Conservation (phyloP, 2,113 vertebrate species). For the Petromus typicus region DNA sequence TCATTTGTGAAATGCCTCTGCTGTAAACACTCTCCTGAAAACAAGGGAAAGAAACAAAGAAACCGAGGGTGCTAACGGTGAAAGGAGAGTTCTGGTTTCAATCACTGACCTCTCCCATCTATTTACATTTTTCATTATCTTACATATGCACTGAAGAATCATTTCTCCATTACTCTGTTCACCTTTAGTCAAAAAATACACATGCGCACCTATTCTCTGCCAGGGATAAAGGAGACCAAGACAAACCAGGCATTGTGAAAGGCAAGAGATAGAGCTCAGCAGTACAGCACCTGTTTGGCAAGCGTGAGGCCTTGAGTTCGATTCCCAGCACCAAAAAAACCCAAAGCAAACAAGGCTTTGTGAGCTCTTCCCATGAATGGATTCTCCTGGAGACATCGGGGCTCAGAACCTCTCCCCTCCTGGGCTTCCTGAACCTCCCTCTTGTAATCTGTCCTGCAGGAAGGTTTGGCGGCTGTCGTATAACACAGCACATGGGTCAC, state of each 20-base stretch:
- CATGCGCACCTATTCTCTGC: neutral
- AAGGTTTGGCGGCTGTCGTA: neutral
- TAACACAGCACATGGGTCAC: neutral
- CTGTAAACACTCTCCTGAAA: neutral
- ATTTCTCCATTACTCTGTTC: neutral
- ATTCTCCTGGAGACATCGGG: rapidly evolving
- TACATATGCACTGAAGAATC: neutral
- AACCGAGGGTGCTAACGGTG: neutral
- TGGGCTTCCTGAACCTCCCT: neutral
- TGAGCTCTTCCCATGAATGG: neutral
- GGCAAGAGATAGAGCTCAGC: too few relatives aligned
- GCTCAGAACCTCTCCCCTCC: too few relatives aligned
- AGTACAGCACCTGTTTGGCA: too few relatives aligned
- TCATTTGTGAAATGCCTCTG: neutral
- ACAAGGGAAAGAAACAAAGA: neutral
- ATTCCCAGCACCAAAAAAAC: too few relatives aligned
- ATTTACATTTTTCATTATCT: neutral
- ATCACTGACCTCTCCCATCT: neutral
- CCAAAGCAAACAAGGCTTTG: neutral
- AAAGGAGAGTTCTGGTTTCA: neutral
- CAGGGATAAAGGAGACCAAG: neutral
- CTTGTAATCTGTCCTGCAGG: rapidly evolving
- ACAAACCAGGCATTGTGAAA: neutral
- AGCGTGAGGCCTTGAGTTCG: too few relatives aligned
- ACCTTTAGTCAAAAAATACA: neutral